phyloP scores from a whole-genome alignment of 2,888 invertebrate genomes.

The Napeogenes sylphis region DNA sequence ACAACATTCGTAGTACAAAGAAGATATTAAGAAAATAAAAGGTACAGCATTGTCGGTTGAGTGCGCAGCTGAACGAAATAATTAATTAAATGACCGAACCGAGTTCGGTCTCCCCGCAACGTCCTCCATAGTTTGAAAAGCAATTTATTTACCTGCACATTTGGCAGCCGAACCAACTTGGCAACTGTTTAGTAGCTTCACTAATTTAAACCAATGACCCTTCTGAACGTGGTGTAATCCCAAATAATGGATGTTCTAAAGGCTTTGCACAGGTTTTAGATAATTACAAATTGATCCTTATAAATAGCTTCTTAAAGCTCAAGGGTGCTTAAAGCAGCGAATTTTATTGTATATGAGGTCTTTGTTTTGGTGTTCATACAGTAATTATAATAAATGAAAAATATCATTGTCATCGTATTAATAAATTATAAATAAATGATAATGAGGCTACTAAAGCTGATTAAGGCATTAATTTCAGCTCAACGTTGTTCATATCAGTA shows the following conservation, averaged over 20 bases:
- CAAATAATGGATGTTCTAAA: slow-evolving; percentile 22
- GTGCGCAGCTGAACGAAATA: slow-evolving; percentile 14
- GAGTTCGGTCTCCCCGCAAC: slow-evolving; percentile 9
- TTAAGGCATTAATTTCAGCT: slow-evolving; percentile 46
- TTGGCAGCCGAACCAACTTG: slow-evolving; percentile 28
- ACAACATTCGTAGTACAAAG: background rate
- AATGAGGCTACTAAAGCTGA: slow-evolving; percentile 43
- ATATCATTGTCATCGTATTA: too few species aligned
- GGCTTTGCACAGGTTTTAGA: slow-evolving; percentile 17
- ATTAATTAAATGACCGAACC: slow-evolving; percentile 21
- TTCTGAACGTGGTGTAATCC: slow-evolving; percentile 26
- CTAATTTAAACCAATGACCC: slow-evolving; percentile 30
- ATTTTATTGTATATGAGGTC: background rate
- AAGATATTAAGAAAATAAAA: slow-evolving; percentile 3
- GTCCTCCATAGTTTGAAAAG: slow-evolving; percentile 15
- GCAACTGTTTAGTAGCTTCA: slow-evolving; percentile 29
- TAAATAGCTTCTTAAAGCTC: slow-evolving; percentile 17
- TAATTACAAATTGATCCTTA: slow-evolving; percentile 14
- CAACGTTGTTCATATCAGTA: slow-evolving; percentile 41
- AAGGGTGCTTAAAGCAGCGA: background rate
- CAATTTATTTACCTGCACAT: slow-evolving; percentile 30
- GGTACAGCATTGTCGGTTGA: background rate
- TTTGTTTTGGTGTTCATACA: background rate
- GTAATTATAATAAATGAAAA: too few species aligned
- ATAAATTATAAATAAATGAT: too few species aligned